Conservation (phyloP, 2,888 invertebrate species). For the Drosophila yooni region DNA sequence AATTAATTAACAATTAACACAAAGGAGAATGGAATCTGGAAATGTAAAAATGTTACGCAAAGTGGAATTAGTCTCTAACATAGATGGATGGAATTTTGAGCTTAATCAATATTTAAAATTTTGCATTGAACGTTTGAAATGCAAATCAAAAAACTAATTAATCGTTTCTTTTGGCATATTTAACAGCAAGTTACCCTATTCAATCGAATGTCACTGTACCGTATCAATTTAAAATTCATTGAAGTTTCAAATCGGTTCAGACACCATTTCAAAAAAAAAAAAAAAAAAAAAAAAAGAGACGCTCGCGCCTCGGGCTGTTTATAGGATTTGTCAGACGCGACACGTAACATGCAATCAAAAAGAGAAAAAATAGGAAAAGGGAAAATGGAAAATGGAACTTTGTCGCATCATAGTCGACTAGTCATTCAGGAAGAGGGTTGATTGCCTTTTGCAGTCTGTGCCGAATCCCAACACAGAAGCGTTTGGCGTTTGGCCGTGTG, state of each 20-base stretch:
- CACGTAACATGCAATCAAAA: constrained; percentile 34
- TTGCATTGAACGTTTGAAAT: not conserved
- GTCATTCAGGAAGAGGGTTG: constrained; percentile 62
- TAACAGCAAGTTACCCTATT: constrained; percentile 16
- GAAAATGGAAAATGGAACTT: constrained; percentile 28
- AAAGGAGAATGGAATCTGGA: not conserved
- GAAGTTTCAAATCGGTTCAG: constrained; percentile 63
- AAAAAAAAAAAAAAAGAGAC: constrained; percentile 38
- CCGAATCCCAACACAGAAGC: constrained; percentile 37
- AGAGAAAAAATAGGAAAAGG: constrained; percentile 11
- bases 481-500: constrained; percentile 15
- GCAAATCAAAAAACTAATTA: not conserved
- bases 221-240: constrained; percentile 78
- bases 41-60: not conserved
- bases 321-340: constrained; percentile 70
- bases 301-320: constrained; percentile 68
- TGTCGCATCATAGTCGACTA: constrained; percentile 62
- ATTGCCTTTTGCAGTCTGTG: constrained; percentile 72
- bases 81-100: not conserved
- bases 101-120: not conserved
- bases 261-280: constrained; percentile 41
- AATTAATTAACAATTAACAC: no score
- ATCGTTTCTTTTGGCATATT: not conserved
- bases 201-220: constrained; percentile 34
- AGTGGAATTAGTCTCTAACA: not conserved